Percentiles rank a stretch among this genome's conserved stretches.
These are phyloP conservation scores for Tadarida brasiliensis DNA, from an alignment of 2,797 vertebrate species.

Conservation along the genomic window DNA sequence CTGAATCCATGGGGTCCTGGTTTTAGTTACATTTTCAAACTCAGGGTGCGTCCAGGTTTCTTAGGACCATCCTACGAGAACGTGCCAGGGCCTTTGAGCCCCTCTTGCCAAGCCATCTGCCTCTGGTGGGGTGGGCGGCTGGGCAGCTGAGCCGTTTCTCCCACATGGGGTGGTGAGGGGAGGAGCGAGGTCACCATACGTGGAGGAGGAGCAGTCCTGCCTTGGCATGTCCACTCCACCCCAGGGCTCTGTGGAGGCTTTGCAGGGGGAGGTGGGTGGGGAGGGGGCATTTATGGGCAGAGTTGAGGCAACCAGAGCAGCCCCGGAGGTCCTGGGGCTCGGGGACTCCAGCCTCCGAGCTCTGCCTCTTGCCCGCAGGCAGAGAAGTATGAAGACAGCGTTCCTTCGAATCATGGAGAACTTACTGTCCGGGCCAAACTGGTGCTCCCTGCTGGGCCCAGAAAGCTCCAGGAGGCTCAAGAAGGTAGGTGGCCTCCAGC, in stretches of 20 bases:
- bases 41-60: not conserved
- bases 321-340: not conserved
- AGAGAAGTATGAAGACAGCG: conserved; percentile 82
- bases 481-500: conserved; percentile 64
- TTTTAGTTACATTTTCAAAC: not conserved
- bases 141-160: not conserved
- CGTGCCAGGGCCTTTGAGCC: too few relatives aligned
- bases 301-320: not conserved
- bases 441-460: conserved; percentile 73
- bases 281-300: not conserved
- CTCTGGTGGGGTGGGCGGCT: not conserved
- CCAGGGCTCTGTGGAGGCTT: not conserved
- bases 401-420: conserved; percentile 81
- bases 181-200: not conserved
- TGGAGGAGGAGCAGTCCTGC: not conserved
- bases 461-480: conserved; percentile 57
- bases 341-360: not conserved
- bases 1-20: not conserved
- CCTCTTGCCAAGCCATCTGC: not conserved
- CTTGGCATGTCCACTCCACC: fast-evolving
- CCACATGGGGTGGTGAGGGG: not conserved
- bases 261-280: not conserved
- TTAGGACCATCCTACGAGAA: not conserved
- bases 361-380: conserved; percentile 78
- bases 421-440: conserved; percentile 85